These are phyloP conservation scores for Thereva unica DNA, from an alignment of 2,888 invertebrate genomes.

Conservation along the genomic window DNA sequence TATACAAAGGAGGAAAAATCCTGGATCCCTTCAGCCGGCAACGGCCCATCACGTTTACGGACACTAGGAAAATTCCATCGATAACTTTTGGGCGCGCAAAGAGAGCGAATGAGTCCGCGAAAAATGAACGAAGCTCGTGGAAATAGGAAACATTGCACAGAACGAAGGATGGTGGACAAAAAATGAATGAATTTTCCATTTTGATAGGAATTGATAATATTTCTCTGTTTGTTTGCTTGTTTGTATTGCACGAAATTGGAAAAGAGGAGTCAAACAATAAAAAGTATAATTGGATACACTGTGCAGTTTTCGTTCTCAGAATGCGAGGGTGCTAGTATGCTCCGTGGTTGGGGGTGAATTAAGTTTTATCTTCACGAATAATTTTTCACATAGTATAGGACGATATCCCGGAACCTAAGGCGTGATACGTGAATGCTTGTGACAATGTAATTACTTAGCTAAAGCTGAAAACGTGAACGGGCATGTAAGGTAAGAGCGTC, in stretches of 20 bases:
- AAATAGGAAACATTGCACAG: slow-evolving; percentile 25
- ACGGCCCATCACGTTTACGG: slow-evolving; percentile 21
- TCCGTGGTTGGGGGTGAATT: slow-evolving; percentile 16
- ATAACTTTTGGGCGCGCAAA: slow-evolving; percentile 30
- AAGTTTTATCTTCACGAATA: slow-evolving; percentile 34
- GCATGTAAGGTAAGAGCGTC: too few relatives aligned
- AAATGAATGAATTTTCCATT: slow-evolving; percentile 42
- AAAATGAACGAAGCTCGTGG: slow-evolving; percentile 28
- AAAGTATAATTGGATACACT: slow-evolving; percentile 34
- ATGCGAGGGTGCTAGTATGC: background rate
- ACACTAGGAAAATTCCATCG: slow-evolving; percentile 34
- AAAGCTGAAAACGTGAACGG: too few relatives aligned
- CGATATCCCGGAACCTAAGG: too few relatives aligned
- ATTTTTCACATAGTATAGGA: background rate
- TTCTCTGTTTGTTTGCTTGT: slow-evolving; percentile 41
- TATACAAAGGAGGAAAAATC: slow-evolving; percentile 8
- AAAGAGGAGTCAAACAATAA: slow-evolving; percentile 33
- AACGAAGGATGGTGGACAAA: slow-evolving; percentile 22
- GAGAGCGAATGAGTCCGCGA: slow-evolving; percentile 32
- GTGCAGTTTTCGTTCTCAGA: slow-evolving; percentile 18
- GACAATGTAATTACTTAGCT: too few relatives aligned
- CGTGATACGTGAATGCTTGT: too few relatives aligned
- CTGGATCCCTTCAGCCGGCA: slow-evolving; percentile 19
- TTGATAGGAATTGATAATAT: slow-evolving; percentile 43
- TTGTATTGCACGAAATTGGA: slow-evolving; percentile 36